Percentiles rank a stretch among this genome's conserved stretches.
These are phyloP conservation scores for Pseudococcus jackbeardsleyi DNA, from an alignment of 2,888 invertebrate genomes.

Conservation along the genomic window DNA sequence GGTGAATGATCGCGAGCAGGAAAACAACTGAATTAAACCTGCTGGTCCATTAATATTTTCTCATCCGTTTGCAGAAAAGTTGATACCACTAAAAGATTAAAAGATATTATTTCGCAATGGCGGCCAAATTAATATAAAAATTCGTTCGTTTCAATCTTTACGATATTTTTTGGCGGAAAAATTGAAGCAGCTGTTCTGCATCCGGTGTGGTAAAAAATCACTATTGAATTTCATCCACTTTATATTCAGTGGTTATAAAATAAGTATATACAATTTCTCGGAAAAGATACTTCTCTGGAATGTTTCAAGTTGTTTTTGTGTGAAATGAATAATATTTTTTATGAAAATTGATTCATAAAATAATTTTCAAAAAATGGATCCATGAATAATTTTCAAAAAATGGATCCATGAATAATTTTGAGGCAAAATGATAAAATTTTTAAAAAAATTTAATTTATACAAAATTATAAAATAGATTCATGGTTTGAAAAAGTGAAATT, in stretches of 20 bases:
- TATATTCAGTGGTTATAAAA: neutral
- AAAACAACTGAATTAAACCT: slow-evolving; percentile 17
- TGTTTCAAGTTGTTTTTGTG: no score
- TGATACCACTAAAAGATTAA: neutral
- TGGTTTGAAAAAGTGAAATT: no score
- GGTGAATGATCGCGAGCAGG: neutral
- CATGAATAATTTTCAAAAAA: no score
- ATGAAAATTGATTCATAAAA: no score
- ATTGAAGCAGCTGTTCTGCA: neutral
- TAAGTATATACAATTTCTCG: no score
- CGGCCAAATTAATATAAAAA: neutral
- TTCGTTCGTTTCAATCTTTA: neutral
- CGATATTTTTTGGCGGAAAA: neutral
- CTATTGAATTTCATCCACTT: neutral
- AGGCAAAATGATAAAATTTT: no score
- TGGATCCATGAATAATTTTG: no score
- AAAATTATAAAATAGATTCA: no score
- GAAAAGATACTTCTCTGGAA: no score
- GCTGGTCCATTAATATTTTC: slow-evolving; percentile 16
- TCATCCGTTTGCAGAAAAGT: neutral
- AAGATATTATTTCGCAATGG: slow-evolving; percentile 9
- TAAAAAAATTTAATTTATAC: no score
- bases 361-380: no score
- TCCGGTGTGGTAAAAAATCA: neutral
- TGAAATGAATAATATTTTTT: no score